These are phyloP conservation scores for Ia io DNA, from an alignment of 2,113 vertebrate genomes.

Conservation along the genomic window DNA sequence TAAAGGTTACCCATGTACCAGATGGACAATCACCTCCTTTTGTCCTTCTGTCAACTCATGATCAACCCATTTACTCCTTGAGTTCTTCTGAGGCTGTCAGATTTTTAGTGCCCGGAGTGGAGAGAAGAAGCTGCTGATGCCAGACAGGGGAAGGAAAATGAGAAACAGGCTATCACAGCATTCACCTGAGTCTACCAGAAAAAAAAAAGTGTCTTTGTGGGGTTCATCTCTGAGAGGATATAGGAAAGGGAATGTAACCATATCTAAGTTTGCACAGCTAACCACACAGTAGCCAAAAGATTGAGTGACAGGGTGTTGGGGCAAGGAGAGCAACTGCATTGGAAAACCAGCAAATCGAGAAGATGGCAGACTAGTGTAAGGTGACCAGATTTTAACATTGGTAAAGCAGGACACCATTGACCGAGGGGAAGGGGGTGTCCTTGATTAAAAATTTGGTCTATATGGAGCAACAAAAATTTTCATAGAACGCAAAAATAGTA, in stretches of 20 bases:
- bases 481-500: too few species aligned
- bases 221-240: not conserved
- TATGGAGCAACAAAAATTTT: too few species aligned
- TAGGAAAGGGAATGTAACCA: not conserved
- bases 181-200: not conserved
- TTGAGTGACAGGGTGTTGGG: not conserved
- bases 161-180: not conserved
- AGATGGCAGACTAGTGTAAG: not conserved
- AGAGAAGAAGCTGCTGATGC: not conserved
- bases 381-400: too few species aligned
- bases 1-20: not conserved
- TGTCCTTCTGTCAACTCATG: not conserved
- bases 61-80: not conserved
- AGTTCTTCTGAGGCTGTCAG: not conserved
- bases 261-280: not conserved
- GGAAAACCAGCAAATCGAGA: not conserved
- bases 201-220: not conserved
- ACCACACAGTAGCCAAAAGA: not conserved
- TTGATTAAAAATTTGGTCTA: too few species aligned
- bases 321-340: not conserved
- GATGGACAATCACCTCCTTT: not conserved
- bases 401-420: too few species aligned
- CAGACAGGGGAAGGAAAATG: not conserved
- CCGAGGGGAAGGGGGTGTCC: too few species aligned
- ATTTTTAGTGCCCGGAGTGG: not conserved